These are phyloP conservation scores for Vireo altiloquus DNA, from an alignment of 2,113 vertebrate species.

Conservation along the genomic window DNA sequence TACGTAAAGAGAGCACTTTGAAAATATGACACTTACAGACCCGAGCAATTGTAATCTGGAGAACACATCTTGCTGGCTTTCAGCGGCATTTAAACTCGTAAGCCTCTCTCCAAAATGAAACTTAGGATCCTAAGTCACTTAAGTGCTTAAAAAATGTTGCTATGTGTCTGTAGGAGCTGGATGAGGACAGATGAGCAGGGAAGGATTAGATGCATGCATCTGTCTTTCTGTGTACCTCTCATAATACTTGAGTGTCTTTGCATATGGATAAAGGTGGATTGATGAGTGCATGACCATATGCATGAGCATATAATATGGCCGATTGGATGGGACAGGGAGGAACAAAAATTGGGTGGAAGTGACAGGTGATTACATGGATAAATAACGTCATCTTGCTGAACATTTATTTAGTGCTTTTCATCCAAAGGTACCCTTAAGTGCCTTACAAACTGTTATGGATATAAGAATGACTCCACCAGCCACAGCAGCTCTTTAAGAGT, in stretches of 20 bases:
- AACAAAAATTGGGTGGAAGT: constrained; percentile 67
- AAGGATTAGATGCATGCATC: constrained; percentile 55
- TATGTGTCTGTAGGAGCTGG: constrained; percentile 3
- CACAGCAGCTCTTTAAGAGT: constrained; percentile 61
- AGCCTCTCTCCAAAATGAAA: constrained; percentile 36
- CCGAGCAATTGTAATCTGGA: constrained; percentile 19
- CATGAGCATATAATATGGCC: constrained; percentile 54
- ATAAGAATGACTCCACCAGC: constrained; percentile 61
- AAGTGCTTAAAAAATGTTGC: constrained; percentile 51
- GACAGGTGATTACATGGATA: constrained; percentile 68
- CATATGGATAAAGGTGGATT: constrained; percentile 62
- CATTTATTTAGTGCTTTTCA: constrained; percentile 67
- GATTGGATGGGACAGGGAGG: constrained; percentile 67
- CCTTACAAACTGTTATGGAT: constrained; percentile 68
- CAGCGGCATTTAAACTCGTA: constrained; percentile 28
- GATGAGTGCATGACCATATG: constrained; percentile 65
- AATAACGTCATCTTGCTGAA: constrained; percentile 62
- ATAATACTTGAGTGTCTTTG: constrained; percentile 63
- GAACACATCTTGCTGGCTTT: constrained; percentile 32
- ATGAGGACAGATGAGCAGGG: constrained; percentile 55
- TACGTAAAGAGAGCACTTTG: constrained; percentile 43
- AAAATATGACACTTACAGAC: constrained; percentile 24
- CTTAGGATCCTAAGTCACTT: constrained; percentile 59
- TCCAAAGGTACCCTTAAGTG: constrained; percentile 67
- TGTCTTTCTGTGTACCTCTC: constrained; percentile 54